Percentiles rank a stretch among this genome's conserved stretches.
phyloP scores from a whole-genome alignment of 2,888 invertebrate species.

The Thereva nobilitata region DNA sequence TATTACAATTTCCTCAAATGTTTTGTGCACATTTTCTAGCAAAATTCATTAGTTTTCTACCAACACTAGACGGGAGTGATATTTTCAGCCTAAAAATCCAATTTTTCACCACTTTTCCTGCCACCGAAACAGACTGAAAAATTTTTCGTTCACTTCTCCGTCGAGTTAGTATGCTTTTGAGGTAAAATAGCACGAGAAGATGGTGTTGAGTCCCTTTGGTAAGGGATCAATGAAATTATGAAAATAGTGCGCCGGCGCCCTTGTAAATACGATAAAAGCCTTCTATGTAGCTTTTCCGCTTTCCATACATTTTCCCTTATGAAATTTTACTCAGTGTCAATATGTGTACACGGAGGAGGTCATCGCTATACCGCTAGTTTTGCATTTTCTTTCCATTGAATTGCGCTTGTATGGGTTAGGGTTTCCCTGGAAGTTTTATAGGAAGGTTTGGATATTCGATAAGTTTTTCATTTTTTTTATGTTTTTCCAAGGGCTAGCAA shows the following conservation, averaged over 20 bases:
- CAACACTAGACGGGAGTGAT: not conserved
- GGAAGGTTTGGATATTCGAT: not conserved
- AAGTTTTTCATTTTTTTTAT: too few species aligned
- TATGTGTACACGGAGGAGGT: too few species aligned
- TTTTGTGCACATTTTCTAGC: constrained; percentile 2
- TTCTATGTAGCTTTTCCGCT: not conserved
- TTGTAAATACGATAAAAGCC: constrained; percentile 35
- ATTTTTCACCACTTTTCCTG: constrained; percentile 7
- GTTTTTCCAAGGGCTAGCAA: too few species aligned
- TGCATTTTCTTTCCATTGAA: not conserved
- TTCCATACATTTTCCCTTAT: not conserved
- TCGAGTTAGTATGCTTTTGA: constrained; percentile 23
- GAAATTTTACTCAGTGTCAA: too few species aligned
- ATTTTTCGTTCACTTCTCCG: constrained; percentile 18
- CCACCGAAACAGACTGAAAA: constrained; percentile 19
- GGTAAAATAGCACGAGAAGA: constrained; percentile 30
- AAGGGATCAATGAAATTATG: constrained; percentile 41
- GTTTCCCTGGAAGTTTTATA: not conserved
- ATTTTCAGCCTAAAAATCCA: constrained; percentile 1
- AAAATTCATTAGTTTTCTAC: constrained; percentile 7
- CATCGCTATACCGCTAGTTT: not conserved
- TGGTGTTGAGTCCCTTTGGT: constrained; percentile 14
- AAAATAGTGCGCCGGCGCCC: constrained; percentile 39
- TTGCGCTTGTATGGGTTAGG: not conserved
- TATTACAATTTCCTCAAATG: not conserved